These are phyloP conservation scores for Melanocharis versteri DNA, from an alignment of 2,113 vertebrate genomes.

Conservation along the genomic window DNA sequence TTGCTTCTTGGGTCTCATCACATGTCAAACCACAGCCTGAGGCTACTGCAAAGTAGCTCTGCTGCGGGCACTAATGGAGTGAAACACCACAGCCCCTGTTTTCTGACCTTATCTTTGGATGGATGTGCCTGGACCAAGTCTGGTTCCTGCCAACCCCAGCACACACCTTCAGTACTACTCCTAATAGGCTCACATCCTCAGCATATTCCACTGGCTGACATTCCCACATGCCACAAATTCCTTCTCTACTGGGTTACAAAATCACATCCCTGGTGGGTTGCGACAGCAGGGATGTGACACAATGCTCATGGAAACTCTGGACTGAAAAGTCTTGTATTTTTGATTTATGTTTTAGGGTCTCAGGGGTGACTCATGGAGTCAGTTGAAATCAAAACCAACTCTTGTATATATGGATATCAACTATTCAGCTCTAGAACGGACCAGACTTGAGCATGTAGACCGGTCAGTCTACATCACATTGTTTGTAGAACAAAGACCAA, in stretches of 20 bases:
- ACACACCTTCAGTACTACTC: background rate
- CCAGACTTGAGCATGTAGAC: background rate
- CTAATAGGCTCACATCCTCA: background rate
- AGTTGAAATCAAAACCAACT: background rate
- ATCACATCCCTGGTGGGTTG: background rate
- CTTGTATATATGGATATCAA: background rate
- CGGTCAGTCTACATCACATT: background rate
- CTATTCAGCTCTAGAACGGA: background rate
- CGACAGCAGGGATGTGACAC: background rate
- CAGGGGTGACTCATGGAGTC: background rate
- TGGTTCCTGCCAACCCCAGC: background rate
- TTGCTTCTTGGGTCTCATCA: background rate
- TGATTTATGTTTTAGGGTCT: background rate
- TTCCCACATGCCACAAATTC: too few species aligned
- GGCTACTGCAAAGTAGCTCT: background rate
- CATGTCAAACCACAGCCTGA: background rate
- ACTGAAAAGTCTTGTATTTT: background rate
- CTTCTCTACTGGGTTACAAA: background rate
- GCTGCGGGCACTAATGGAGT: accelerated
- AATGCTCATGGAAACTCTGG: accelerated
- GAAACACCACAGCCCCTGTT: background rate
- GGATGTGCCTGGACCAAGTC: background rate
- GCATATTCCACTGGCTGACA: background rate
- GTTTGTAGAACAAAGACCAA: background rate
- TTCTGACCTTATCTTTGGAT: background rate